Evolutionary conservation across 64 coral and sea anemone genomes (phyloP), one percentile per base, ranked within the genome.

Genomic region (Pachyseris speciosa): DNA sequence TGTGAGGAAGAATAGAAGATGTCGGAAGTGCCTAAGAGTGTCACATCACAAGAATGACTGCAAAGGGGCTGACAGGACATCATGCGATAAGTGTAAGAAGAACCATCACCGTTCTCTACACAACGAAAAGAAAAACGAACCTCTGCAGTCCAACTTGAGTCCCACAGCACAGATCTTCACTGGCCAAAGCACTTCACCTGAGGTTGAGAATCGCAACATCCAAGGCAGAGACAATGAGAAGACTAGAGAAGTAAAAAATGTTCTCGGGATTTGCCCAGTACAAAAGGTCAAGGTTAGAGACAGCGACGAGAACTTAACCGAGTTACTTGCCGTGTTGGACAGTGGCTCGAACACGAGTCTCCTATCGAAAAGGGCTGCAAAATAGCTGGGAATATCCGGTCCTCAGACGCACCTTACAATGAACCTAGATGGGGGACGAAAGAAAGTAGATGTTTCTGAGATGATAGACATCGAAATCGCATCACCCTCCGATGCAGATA

Each of bases 11-110:
- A 9, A 72, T 65, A 78, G 65, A 50, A 40, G 70, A 64, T 89
- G 87, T 37, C 70, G 72, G 37, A 93, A 93, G 22, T 94, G 91
- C 65, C 47, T 94, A 15, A 67, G 40, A 80, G 42, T 22, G 11
- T 87, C 84, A 48, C 84, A 94, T 24, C 91, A 87, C 61, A 94
- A 74, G 15, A 61, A 94, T 38, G 47, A 94, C 45, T 94, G 84
- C 39, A 68, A 79, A 67, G 83, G 73, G 50, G 48, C 60, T 19
- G 84, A 94, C 45, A 84, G 91, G 44, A 80, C 83, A n/a, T 51
- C 73, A 0, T 87, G 91, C 31, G 44, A 92, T 64, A 74, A 92
- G 40, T 87, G 91, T 47, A 37, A 52, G 4, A 93, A 57, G 37
- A 60, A 43, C 4, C 80, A 91, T 53, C 89, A 91, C 37, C 43